These are phyloP conservation scores for Drosophila eohydei DNA, from an alignment of 2,888 invertebrate genomes.

Conservation along the genomic window DNA sequence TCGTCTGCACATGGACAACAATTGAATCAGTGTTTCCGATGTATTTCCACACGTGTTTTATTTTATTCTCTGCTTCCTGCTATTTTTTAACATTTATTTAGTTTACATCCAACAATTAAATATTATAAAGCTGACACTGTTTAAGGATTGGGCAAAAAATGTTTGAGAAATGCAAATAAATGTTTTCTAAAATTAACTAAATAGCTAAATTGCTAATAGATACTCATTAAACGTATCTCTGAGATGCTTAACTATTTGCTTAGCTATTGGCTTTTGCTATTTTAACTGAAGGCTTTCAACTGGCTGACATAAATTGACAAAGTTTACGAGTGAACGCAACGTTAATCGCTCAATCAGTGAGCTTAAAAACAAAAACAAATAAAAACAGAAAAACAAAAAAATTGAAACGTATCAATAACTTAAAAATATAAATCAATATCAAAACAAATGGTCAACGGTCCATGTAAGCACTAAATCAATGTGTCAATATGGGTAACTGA, in stretches of 20 bases:
- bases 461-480: constrained; percentile 80
- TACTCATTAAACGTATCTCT: neutral
- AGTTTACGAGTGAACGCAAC: constrained; percentile 54
- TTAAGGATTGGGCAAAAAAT: neutral
- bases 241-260: neutral
- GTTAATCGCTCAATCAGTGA: constrained; percentile 72
- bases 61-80: too few species aligned
- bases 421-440: constrained; percentile 78
- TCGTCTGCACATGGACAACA: too few species aligned
- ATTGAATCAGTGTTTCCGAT: too few species aligned
- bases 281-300: constrained; percentile 70
- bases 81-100: neutral
- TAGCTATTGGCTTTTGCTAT: constrained; percentile 5
- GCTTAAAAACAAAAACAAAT: neutral
- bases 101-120: neutral
- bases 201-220: neutral
- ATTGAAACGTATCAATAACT: constrained; percentile 67
- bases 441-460: constrained; percentile 71
- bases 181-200: neutral
- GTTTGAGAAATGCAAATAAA: neutral
- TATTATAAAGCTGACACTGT: neutral
- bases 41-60: too few species aligned
- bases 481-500: constrained; percentile 79
- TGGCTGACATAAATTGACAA: constrained; percentile 72
- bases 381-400: neutral